Conservation (phyloP, 2,113 vertebrate genomes). For the Garra rufa region DNA sequence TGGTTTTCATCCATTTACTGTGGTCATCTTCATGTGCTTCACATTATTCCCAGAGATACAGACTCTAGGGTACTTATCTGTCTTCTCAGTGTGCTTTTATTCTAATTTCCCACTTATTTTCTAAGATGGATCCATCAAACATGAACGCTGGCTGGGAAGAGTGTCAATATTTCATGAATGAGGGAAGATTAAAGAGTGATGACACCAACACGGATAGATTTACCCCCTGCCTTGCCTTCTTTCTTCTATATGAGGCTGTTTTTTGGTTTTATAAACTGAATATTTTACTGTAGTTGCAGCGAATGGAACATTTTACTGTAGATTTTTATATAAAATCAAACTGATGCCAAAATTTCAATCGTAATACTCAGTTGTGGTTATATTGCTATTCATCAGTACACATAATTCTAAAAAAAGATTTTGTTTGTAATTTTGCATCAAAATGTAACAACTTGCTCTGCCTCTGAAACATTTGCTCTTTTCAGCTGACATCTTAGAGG, state of each 20-base stretch:
- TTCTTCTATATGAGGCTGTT: not conserved
- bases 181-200: slow-evolving; percentile 47
- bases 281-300: not conserved
- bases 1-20: not conserved
- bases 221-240: not conserved
- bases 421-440: not conserved
- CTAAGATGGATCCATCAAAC: slow-evolving; percentile 46
- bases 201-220: slow-evolving; percentile 12
- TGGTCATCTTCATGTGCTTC: not conserved
- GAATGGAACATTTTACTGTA: not conserved
- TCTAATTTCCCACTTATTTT: slow-evolving; percentile 13
- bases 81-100: not conserved
- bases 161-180: slow-evolving; percentile 56
- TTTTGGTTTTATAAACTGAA: not conserved
- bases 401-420: not conserved
- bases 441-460: not conserved
- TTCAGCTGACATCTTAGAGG: not conserved
- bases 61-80: not conserved
- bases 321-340: not conserved
- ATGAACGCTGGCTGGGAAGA: slow-evolving; percentile 28
- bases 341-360: not conserved
- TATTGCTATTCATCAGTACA: not conserved
- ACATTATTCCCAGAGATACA: not conserved
- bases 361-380: not conserved
- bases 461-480: not conserved